Base-by-base conservation (phyloP, 2,113 vertebrate genomes). In the Upupa epops region DNA sequence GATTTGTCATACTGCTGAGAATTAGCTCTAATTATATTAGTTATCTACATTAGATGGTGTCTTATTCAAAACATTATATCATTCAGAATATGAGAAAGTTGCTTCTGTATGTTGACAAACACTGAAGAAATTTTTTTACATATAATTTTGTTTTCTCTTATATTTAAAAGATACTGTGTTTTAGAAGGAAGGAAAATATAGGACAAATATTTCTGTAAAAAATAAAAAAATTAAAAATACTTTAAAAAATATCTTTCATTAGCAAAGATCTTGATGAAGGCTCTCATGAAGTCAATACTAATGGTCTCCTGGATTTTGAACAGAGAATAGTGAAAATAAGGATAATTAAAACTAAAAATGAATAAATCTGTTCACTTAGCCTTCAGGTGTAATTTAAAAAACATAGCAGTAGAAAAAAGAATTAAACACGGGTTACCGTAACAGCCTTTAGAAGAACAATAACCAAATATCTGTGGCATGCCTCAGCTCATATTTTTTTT, bases 11-110 rank as follows among this genome's bases (percentile, higher is more conserved):
- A 73, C 51, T 93, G 29, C 32, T 76, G 34, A 89, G 77, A 94
- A 92, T 90, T 95, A 90, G 11, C 31, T 89, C 65, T 93, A 83
- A 91, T 95, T 91, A 83, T 72, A 81, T 90, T 93, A 29, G 85
- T 96, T 95, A 73, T 64, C 69, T 65, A 73, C 34, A 90, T 52
- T 92, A 76, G 36, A 85, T 65, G 10, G 49, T 78, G 56, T 93
- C 59, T 91, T 88, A 48, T 80, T 86, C 75, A 81, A 64, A 95
- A 78, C 25, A 87, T 81, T 90, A 86, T 13, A 85, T 84, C 21
- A 73, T 83, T 83, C 25, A 72, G 11, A 75, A 58, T 69, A 34
- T 26, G 37, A 91, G 64, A 86, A 94, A 88, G 71, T 76, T 86
- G 5, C 32, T 85, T 81, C 66, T 51, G 26, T 89, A 48, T 26